Percentiles rank a stretch among this genome's conserved stretches.
Conservation (phyloP, 1,140 invertebrate species). For the Steinernema khuongi region DNA sequence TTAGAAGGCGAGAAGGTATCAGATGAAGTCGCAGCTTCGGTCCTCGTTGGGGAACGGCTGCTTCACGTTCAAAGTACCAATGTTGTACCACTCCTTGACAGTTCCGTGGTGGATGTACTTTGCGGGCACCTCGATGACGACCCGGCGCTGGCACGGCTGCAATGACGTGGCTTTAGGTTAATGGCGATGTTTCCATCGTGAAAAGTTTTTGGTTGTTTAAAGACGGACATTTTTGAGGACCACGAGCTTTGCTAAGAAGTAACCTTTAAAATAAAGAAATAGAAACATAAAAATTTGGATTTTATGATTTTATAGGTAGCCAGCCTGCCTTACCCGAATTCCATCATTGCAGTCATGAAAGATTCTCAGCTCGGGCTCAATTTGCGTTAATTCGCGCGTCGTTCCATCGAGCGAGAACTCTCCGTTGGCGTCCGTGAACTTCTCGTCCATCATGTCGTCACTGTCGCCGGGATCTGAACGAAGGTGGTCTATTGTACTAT, state of each 20-base stretch:
- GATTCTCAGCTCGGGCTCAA: constrained; percentile 45
- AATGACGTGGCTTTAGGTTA: neutral
- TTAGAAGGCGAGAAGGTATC: neutral
- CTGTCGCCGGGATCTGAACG: constrained; percentile 40
- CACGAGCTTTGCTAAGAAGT: too few species aligned
- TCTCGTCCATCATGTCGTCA: constrained; percentile 45
- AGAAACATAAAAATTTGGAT: too few species aligned
- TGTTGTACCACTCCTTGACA: constrained; percentile 28
- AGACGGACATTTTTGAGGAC: too few species aligned
- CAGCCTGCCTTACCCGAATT: too few species aligned
- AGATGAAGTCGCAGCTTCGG: neutral
- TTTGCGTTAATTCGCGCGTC: constrained; percentile 44
- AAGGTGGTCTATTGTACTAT: too few species aligned
- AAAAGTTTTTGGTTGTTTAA: neutral
- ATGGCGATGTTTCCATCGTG: constrained; percentile 18
- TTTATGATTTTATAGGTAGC: too few species aligned
- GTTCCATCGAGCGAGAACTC: constrained; percentile 37
- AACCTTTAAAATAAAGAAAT: too few species aligned
- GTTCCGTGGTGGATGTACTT: constrained; percentile 34
- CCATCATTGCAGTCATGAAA: too few species aligned
- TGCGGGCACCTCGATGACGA: constrained; percentile 16
- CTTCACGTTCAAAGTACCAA: constrained; percentile 23
- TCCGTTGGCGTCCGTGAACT: constrained; percentile 41
- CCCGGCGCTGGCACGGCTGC: constrained; percentile 26
- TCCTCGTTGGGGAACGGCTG: neutral